Evolutionary conservation across 2,888 invertebrate species (phyloP), one percentile per base, ranked within the genome.

Genomic region (Acronicta psi): DNA sequence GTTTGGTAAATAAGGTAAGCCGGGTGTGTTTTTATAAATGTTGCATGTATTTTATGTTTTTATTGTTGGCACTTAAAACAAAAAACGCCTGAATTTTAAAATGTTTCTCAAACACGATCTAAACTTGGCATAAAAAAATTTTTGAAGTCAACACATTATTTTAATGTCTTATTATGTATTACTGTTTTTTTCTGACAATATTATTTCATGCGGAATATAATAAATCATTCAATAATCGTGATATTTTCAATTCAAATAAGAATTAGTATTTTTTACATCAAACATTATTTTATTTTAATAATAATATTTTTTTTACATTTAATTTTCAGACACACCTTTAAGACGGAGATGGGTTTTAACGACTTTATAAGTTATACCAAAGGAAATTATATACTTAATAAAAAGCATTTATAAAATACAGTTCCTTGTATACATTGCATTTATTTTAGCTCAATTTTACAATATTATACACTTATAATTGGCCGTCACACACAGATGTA

Each of bases 281-380:
- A 31, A 31, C 4, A 31, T 31, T 31, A 4, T 31, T 16, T 31
- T 2, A 6, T 16, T 9, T 37, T 7, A 3, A 36, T 6, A 10
- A 38, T 17, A n/a, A 13, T 17, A 43, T 23, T 43, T 18, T 40
- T 25, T n/a, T 41, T 16, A 16, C 11, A 16, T 11, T n/a, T 16
- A 23, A 11, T 49, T 76, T 76, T 7, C 75, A 76, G 75, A 76
- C 75, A 6, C 77, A 60, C 2, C 77, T 76, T 16, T 75, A 46
- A 61, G 47, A 61, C n/a, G n/a, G n/a, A 57, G 53, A 61, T 18
- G 18, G n/a, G 41, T 38, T 45, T 38, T 25, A 37, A 23, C 13
- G 46, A 59, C 59, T 44, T 37, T 13, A n/a, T n/a, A n/a, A n/a
- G n/a, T n/a, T n/a, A 77, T 72, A 62, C 81, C 82, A 81, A 82